Base-by-base conservation (phyloP, 1,140 invertebrate genomes). In the Achroia grisella region DNA sequence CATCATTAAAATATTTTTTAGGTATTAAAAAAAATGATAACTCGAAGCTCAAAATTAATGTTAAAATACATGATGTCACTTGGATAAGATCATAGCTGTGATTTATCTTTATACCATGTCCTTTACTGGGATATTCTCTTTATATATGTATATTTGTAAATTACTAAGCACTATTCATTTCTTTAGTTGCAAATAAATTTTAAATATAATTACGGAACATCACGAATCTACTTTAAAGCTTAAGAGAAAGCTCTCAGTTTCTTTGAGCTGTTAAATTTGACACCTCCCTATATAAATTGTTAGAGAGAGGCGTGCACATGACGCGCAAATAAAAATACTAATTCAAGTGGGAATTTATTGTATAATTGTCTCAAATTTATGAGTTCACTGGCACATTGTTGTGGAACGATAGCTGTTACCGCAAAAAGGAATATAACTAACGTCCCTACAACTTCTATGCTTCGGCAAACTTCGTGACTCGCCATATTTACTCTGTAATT, bases 281-380 rank as follows among this genome's bases (percentile, higher is more conserved):
- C 64, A 64, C 68, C 55, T 66, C 45, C 44, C 46, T 63, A 70
- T 62, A 72, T 74, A 74, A 72, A 71, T 72, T 66, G 50, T 33
- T 52, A 40, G 56, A 55, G 57, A 55, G 60, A 54, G 44, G 51
- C 36, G 61, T 55, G 70, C 65, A 69, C 68, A 68, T 74, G 73
- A 77, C 57, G 57, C 52, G 65, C 61, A 68, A 72, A 72, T 68
- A 71, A 74, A 77, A 72, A 69, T 69, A 71, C 68, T 70, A 66
- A 76, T 71, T 58, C 62, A 62, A 60, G 56, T 57, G 59, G 50
- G 49, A 64, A 73, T 71, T 73, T 76, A 76, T 76, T 48, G 61
- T 70, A 60, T 76, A 70, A 76, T 73, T 71, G 70, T 68, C 68
- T 58, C 36, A 49, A 56, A 73, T 71, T 75, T 71, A 75, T 59